Percentiles rank a stretch among this genome's conserved stretches.
Evolutionary conservation across 2,113 vertebrate species (phyloP).

Genomic region (Peromyscus californicus): DNA sequence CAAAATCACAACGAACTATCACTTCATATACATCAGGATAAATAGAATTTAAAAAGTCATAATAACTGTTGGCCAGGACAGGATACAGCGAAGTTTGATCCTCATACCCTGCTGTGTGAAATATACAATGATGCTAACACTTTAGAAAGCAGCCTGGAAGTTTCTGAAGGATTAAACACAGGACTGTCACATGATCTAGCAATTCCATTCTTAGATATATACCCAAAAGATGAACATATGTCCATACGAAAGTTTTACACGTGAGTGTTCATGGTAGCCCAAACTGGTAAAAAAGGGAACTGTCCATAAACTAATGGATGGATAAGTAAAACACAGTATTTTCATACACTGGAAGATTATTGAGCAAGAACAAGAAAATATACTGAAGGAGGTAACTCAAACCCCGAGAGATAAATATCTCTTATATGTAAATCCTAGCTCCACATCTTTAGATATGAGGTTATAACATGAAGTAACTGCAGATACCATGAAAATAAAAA

Average conservation of each 20-base stretch:
- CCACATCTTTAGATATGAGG: not conserved
- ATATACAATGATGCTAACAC: not conserved
- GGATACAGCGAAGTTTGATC: conserved; percentile 17
- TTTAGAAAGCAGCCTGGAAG: conserved; percentile 15
- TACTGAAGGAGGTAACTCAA: not conserved
- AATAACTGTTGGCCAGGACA: not conserved
- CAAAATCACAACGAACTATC: conserved; percentile 9
- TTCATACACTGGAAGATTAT: not conserved
- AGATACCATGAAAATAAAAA: not conserved
- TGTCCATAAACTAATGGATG: not conserved
- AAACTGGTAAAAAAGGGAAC: conserved; percentile 18
- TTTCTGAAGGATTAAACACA: not conserved
- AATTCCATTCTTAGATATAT: not conserved
- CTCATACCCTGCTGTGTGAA: not conserved
- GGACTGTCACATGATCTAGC: not conserved
- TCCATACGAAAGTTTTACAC: not conserved
- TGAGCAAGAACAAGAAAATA: conserved; percentile 37
- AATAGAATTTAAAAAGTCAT: conserved; percentile 18
- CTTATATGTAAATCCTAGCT: not conserved
- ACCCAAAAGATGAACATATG: not conserved
- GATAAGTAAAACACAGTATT: conserved; percentile 38
- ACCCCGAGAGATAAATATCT: not conserved
- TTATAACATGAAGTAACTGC: not conserved
- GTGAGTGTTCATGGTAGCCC: not conserved
- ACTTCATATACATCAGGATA: not conserved